Percentiles rank a stretch among this genome's conserved stretches.
These are phyloP conservation scores for Urocolius indicus DNA, from an alignment of 2,113 vertebrate species.

Conservation along the genomic window DNA sequence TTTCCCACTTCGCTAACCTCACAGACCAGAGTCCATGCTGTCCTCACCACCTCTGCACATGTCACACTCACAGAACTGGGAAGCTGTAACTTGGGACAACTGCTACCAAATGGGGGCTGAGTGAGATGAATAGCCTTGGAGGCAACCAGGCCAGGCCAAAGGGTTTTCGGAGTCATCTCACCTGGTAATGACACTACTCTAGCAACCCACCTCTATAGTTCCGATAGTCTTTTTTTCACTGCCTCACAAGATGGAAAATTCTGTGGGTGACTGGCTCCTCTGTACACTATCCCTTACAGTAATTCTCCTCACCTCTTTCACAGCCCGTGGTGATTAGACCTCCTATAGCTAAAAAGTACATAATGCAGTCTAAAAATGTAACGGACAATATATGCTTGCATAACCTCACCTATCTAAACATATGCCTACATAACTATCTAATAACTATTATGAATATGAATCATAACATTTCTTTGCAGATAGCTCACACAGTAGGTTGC, in stretches of 20 bases:
- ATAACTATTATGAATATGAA: neutral
- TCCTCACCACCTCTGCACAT: neutral
- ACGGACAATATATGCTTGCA: neutral
- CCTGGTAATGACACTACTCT: conserved; percentile 3
- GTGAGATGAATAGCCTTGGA: neutral
- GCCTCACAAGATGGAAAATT: neutral
- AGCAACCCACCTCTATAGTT: neutral
- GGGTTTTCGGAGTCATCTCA: neutral
- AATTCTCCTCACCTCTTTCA: neutral
- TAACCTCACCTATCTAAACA: neutral
- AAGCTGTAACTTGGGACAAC: neutral
- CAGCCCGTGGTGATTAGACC: neutral
- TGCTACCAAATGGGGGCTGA: neutral
- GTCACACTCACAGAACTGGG: neutral
- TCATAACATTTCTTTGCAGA: neutral
- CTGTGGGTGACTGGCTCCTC: neutral
- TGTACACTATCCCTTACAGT: neutral
- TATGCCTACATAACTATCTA: neutral
- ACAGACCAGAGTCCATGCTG: accelerated
- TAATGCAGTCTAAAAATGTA: neutral
- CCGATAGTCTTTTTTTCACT: neutral
- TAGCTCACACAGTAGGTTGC: neutral
- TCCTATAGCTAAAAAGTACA: conserved; percentile 35
- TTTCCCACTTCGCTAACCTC: neutral
- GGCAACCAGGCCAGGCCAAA: neutral